Base-by-base conservation (phyloP, 1,140 invertebrate species). In the Bathynomus jamesi region DNA sequence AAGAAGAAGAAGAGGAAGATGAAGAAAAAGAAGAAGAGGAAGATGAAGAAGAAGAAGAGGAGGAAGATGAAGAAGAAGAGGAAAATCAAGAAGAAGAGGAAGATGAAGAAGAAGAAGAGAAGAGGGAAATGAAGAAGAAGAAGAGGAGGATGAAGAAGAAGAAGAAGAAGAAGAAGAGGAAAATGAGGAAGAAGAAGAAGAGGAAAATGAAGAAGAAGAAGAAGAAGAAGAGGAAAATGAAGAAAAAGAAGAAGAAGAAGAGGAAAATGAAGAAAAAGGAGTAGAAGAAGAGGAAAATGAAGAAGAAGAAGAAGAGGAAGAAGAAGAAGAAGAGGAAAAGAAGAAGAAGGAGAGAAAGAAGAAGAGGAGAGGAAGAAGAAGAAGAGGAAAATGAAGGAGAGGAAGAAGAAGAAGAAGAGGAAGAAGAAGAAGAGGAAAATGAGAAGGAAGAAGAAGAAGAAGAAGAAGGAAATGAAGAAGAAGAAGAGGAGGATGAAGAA, bases 61-160 rank as follows among this genome's bases (percentile, higher is more conserved):
- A 32, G 53, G 64, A 8, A 75, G 65, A 69, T 61, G 72, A 63
- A 74, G 76, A 70, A 62, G 69, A 46, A 70, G 65, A 69, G 62
- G 24, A n/a, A n/a, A n/a, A n/a, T n/a, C n/a, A n/a, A n/a, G n/a
- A n/a, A n/a, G n/a, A n/a, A n/a, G n/a, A n/a, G 32, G 72, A 32
- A 3, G 24, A 74, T 60, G 32, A 69, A 69, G 53, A 61, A 2
- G 25, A 25, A 61, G 53, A 61, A 25, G 25, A 25, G 25, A 25
- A 40, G 65, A 72, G 46, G 31, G 61, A 76, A 67, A 74, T 25
- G 72, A 66, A 72, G 71, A 72, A 78, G 61, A 60, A 70, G 62
- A 67, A 40, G 30, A 61, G 30, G n/a, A n/a, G n/a, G n/a, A n/a
- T n/a, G n/a, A n/a, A n/a, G n/a, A n/a, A n/a, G n/a, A n/a, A n/a